Conservation (phyloP, 2,797 vertebrate species). For the Eutrigla gurnardus region DNA sequence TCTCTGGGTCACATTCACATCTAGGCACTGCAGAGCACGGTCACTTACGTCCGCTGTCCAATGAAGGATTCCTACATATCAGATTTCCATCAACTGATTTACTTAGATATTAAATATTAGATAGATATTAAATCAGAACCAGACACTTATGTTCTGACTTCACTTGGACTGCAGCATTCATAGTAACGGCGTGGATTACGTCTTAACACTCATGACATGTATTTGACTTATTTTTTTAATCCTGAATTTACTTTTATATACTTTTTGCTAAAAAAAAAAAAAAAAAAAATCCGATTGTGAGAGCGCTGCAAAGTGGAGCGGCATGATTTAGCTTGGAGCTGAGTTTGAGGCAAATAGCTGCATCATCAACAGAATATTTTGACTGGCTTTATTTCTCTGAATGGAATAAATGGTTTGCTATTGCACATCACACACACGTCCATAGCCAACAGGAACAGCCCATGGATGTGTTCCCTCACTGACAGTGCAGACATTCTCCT, state of each 20-base stretch:
- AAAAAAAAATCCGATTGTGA: neutral
- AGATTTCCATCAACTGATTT: neutral
- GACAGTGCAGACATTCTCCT: conserved; percentile 25
- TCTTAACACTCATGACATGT: neutral
- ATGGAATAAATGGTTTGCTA: conserved; percentile 11
- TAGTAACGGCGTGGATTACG: neutral
- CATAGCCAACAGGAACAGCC: conserved; percentile 5
- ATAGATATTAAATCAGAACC: neutral
- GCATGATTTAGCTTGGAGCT: neutral
- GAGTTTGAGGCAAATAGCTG: neutral
- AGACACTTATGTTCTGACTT: neutral
- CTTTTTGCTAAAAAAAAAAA: neutral
- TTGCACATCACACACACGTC: conserved; percentile 6
- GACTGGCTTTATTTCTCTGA: neutral
- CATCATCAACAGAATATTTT: conserved; percentile 1
- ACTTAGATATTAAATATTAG: neutral
- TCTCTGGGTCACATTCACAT: conserved; percentile 15
- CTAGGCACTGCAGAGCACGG: conserved; percentile 6
- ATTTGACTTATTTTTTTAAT: neutral
- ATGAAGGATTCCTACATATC: neutral
- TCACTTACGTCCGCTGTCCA: neutral
- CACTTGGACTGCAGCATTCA: neutral
- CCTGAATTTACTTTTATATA: neutral
- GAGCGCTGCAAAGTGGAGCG: neutral
- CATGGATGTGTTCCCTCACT: neutral